Percentiles rank a stretch among this genome's conserved stretches.
Conservation (phyloP, 2,888 invertebrate genomes). For the Andricus curvator region DNA sequence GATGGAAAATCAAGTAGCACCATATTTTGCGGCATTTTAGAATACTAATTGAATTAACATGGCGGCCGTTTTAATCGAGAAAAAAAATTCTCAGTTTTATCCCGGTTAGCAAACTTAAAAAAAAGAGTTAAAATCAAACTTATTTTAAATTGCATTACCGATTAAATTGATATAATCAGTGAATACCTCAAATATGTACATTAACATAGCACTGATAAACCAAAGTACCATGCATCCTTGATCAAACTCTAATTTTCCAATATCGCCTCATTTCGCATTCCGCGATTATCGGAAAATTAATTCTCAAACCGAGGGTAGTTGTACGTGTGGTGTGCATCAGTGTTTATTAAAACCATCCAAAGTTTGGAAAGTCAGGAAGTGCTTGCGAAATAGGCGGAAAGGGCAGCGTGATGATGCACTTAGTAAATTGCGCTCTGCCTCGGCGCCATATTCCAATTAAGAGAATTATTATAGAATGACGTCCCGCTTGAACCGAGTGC, state of each 20-base stretch:
- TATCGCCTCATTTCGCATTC: neutral
- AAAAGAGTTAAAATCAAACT: too few relatives aligned
- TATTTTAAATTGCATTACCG: too few relatives aligned
- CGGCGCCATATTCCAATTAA: constrained; percentile 69
- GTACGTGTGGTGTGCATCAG: neutral
- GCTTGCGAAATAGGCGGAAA: constrained; percentile 38
- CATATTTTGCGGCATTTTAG: too few relatives aligned
- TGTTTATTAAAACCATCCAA: constrained; percentile 28
- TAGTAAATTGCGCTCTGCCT: constrained; percentile 62
- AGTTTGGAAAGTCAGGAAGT: constrained; percentile 31
- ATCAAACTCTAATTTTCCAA: constrained; percentile 11
- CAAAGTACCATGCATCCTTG: neutral
- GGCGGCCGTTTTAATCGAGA: too few relatives aligned
- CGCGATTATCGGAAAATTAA: constrained; percentile 9
- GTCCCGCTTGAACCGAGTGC: constrained; percentile 55
- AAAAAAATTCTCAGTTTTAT: too few relatives aligned
- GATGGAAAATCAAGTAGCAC: too few relatives aligned
- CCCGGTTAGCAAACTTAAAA: too few relatives aligned
- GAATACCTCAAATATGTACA: too few relatives aligned
- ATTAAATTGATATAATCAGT: too few relatives aligned
- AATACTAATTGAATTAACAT: too few relatives aligned
- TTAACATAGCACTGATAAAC: too few relatives aligned
- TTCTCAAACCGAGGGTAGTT: neutral
- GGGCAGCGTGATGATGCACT: constrained; percentile 53
- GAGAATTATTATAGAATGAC: constrained; percentile 67